Conservation (phyloP, 1,140 invertebrate species). For the Calliphora vicina region DNA sequence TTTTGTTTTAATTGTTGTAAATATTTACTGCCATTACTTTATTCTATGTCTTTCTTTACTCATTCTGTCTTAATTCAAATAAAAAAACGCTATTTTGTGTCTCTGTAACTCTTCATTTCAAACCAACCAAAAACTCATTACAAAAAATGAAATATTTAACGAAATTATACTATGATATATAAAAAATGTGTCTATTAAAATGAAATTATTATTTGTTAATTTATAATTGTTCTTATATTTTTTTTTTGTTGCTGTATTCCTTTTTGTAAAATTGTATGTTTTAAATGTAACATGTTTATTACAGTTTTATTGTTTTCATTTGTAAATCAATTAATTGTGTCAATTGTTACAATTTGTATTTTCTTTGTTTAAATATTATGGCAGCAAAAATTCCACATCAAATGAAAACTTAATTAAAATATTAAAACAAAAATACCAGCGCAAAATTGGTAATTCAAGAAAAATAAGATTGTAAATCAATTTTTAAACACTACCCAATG, state of each 20-base stretch:
- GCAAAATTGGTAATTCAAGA: too few relatives aligned
- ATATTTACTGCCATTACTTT: slow-evolving; percentile 10
- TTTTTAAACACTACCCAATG: too few relatives aligned
- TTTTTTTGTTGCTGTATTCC: too few relatives aligned
- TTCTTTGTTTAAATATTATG: background rate
- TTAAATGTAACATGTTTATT: background rate
- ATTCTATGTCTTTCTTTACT: background rate
- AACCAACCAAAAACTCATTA: slow-evolving; percentile 37
- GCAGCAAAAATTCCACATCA: too few relatives aligned
- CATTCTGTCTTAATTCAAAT: background rate
- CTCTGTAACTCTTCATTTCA: background rate
- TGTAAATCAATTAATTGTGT: background rate
- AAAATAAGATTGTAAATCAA: too few relatives aligned
- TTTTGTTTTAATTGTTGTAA: slow-evolving; percentile 3
- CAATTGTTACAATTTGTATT: background rate
- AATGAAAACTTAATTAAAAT: too few relatives aligned
- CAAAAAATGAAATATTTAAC: slow-evolving; percentile 41
- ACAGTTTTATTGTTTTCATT: background rate
- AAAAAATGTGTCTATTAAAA: background rate
- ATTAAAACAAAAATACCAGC: too few relatives aligned
- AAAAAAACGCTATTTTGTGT: background rate
- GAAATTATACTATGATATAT: background rate
- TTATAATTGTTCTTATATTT: too few relatives aligned
- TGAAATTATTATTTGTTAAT: background rate
- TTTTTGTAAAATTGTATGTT: background rate